These are phyloP conservation scores for Ligdia adustata DNA, from an alignment of 2,888 invertebrate genomes.

Conservation along the genomic window DNA sequence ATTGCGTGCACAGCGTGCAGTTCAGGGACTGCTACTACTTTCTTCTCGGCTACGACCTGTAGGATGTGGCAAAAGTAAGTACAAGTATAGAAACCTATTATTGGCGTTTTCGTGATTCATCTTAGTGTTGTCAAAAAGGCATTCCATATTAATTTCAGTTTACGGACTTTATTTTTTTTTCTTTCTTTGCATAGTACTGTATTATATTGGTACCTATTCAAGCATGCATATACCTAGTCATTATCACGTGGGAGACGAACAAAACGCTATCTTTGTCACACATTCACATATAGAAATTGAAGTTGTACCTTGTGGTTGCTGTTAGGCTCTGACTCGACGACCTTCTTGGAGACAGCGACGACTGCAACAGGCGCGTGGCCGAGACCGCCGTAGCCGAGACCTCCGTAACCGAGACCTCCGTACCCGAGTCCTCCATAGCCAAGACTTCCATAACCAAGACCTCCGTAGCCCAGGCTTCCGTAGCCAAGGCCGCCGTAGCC, in stretches of 20 bases:
- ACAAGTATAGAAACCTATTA: no score
- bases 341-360: slow-evolving; percentile 6
- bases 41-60: slow-evolving; percentile 8
- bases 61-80: no score
- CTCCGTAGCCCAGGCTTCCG: slow-evolving; percentile 1
- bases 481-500: neutral
- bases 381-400: slow-evolving; percentile 2
- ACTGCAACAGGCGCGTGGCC: neutral
- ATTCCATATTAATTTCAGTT: no score
- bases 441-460: neutral
- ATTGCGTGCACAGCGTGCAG: slow-evolving; percentile 10
- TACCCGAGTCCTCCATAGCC: slow-evolving; percentile 3
- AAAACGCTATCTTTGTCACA: no score
- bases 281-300: no score
- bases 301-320: slow-evolving; percentile 5
- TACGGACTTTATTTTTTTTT: no score
- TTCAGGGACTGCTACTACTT: slow-evolving; percentile 5
- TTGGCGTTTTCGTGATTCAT: no score
- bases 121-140: no score
- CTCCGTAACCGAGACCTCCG: slow-evolving; percentile 1
- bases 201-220: no score
- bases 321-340: slow-evolving; percentile 1
- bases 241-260: no score
- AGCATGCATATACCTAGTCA: no score
- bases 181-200: no score